Evolutionary conservation across 2,113 vertebrate genomes (phyloP), one percentile per base, ranked within the genome.

Genomic region (Amphiprion ocellaris): DNA sequence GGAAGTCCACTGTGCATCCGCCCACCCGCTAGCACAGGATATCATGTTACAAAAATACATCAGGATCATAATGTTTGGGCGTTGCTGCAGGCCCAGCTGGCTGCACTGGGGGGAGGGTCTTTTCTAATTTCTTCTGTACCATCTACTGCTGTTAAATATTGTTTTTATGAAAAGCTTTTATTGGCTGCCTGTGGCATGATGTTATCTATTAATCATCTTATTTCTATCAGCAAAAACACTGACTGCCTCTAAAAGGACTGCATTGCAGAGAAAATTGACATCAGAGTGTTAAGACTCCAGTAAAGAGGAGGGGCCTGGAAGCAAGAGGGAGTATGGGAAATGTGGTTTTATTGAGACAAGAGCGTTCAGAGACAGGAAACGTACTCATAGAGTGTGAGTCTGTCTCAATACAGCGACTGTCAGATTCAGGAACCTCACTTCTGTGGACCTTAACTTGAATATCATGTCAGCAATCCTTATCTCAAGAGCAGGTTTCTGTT

Each of bases 31-130:
- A 46, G 71, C 37, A 72, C 0, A 24, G 17, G 21, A 61, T 69
- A 67, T 90, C 69, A 62, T 23, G 52, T 87, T 83, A 71, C 80
- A 69, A 0, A 63, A 66, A 77, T 63, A 72, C 12, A 37, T 23
- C 61, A 61, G 39, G 2, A 21, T 28, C 1, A 67, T 69, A 61
- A 28, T 62, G 44, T 17, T 17, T 19, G 64, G 55, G 47, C 10
- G 24, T 14, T 59, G 69, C 54, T 61, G 39, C 66, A 47, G 5
- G 37, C 46, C 37, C 46, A 74, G 68, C 11, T 76, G 59, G 24
- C 47, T 66, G 21, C 21, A 69, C 12, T 1, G 5, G 39, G 66
- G n/a, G 21, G 61, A 33, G 68, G 63, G 26, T n/a, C 21, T 19
- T 9, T 50, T 72, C 33, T 37, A n/a, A 37, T 37, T 37, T 10